Base-by-base conservation (phyloP, 1,140 invertebrate species). In the Atta colombica region DNA sequence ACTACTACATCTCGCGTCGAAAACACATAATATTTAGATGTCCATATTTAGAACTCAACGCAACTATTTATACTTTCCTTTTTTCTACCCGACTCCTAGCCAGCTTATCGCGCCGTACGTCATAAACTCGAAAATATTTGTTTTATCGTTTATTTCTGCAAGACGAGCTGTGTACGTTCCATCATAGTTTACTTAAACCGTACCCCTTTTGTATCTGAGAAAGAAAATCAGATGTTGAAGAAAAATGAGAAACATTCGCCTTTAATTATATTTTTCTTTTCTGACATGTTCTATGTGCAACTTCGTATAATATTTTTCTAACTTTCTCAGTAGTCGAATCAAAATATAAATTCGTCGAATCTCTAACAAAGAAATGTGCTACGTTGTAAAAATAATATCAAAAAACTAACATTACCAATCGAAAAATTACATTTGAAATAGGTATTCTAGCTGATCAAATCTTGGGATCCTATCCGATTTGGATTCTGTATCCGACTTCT, bases 1-100 rank as follows among this genome's bases (percentile, higher is more conserved):
- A 12, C 31, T 18, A 25, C 35, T 45, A 10, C 45, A 31, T 66
- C 39, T 25, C 65, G 31, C 31, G n/a, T 69, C 65, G 49, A 25
- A 55, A 81, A 81, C 65, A 69, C 14, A 25, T 39, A 25, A 80
- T 81, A 55, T 71, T 81, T 80, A 68, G 77, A 80, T 35, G 31
- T 39, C 69, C 45, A 7, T 55, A 55, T 69, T 69, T 71, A 25
- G 18, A 55, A n/a, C 8, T 71, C 21, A n/a, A 14, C 35, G 66
- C 39, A 39, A 35, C 35, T 39, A 18, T 49, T 53, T 39, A 7
- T 18, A 8, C n/a, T 53, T 12, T 14, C 51, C 71, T 55, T 31
- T 49, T 77, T 69, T 21, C n/a, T 25, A 18, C 16, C 7, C 45
- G 7, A 16, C 39, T 55, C 65, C n/a, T 49, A 58, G 65, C 21